phyloP scores from a whole-genome alignment of 2,113 vertebrate genomes.

The Austrofundulus limnaeus region DNA sequence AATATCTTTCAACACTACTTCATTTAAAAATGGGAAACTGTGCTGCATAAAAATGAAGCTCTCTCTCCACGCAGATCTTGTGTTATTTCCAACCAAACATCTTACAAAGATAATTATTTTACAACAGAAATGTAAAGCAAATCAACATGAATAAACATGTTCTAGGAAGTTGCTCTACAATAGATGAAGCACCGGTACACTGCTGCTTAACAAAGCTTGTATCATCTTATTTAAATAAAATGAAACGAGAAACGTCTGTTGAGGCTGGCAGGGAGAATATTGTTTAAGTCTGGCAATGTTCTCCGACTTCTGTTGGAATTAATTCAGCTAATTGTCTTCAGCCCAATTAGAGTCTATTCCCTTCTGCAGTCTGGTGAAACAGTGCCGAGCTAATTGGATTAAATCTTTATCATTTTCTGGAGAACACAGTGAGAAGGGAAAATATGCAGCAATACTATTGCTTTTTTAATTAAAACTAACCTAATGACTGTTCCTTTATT shows the following conservation, averaged over 20 bases:
- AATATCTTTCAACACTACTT: background rate
- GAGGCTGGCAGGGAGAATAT: constrained; percentile 65
- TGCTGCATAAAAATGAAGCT: background rate
- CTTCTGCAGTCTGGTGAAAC: constrained; percentile 76
- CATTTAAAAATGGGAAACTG: constrained; percentile 1
- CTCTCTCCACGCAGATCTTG: background rate
- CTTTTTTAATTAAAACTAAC: constrained; percentile 76
- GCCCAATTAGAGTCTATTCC: constrained; percentile 83
- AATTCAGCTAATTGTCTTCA: constrained; percentile 84
- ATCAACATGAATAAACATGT: constrained; percentile 61
- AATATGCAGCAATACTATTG: constrained; percentile 66
- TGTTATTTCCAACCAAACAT: constrained; percentile 16
- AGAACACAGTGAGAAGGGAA: constrained; percentile 70
- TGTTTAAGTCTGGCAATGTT: constrained; percentile 77
- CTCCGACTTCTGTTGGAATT: constrained; percentile 80
- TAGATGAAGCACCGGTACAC: constrained; percentile 57
- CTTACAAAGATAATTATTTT: constrained; percentile 55
- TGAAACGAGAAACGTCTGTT: constrained; percentile 60
- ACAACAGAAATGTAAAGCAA: constrained; percentile 47
- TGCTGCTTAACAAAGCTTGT: constrained; percentile 57
- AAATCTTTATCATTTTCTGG: constrained; percentile 81
- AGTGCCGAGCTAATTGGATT: constrained; percentile 82
- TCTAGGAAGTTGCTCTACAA: constrained; percentile 59
- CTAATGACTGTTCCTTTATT: constrained; percentile 75
- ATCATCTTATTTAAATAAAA: constrained; percentile 68